Percentiles rank a stretch among this genome's conserved stretches.
Conservation (phyloP, 2,888 invertebrate species). For the Nomada goodeniana region DNA sequence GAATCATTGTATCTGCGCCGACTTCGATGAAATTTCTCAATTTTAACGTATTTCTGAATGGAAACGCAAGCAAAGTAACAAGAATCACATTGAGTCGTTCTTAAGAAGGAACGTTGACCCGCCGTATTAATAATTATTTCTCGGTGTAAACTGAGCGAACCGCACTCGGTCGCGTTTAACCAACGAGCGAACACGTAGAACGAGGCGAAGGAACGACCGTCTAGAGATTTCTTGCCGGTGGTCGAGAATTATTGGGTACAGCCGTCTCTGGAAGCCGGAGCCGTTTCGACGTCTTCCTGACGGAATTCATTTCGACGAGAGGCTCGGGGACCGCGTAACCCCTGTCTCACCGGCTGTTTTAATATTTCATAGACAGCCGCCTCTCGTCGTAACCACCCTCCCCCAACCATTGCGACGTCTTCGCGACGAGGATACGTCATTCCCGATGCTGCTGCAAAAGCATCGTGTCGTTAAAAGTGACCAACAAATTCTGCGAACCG, state of each 20-base stretch:
- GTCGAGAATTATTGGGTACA: slow-evolving; percentile 19
- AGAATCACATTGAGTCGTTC: too few species aligned
- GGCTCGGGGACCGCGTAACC: slow-evolving; percentile 46
- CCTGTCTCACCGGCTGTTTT: slow-evolving; percentile 57
- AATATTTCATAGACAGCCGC: slow-evolving; percentile 54
- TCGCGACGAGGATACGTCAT: slow-evolving; percentile 24
- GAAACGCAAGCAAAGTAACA: too few species aligned
- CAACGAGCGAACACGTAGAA: slow-evolving; percentile 10
- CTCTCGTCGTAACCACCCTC: slow-evolving; percentile 20
- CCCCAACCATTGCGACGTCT: slow-evolving; percentile 34
- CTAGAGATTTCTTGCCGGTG: slow-evolving; percentile 6
- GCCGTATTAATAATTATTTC: neutral
- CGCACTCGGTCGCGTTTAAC: neutral
- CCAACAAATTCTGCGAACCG: too few species aligned
- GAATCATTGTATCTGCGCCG: too few species aligned
- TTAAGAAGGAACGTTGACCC: neutral
- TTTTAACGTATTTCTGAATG: too few species aligned
- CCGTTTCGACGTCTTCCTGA: slow-evolving; percentile 24
- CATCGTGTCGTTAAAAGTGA: too few species aligned
- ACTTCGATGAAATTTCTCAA: too few species aligned
- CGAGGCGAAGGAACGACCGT: neutral
- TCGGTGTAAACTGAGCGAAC: neutral
- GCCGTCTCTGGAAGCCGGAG: slow-evolving; percentile 4
- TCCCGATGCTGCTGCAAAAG: neutral
- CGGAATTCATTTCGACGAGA: slow-evolving; percentile 54